These are phyloP conservation scores for Nomada ferruginata DNA, from an alignment of 2,888 invertebrate genomes.

Conservation along the genomic window DNA sequence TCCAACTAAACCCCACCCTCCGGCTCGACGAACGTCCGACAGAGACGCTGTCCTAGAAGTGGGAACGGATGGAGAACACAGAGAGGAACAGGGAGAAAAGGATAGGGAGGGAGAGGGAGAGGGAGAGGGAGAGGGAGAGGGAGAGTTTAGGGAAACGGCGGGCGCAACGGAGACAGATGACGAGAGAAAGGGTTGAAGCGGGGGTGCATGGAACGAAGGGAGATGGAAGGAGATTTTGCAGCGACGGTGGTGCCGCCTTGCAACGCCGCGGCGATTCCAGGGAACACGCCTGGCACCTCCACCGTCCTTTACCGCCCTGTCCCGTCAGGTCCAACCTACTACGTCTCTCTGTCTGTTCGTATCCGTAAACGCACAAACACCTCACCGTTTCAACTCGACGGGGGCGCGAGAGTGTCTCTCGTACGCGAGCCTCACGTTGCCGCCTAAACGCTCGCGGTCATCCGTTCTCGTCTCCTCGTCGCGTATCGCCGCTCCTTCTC, in stretches of 20 bases:
- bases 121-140: no score
- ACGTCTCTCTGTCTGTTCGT: slow-evolving; percentile 48
- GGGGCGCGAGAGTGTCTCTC: slow-evolving; percentile 27
- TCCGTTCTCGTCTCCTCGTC: not conserved
- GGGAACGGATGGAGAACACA: slow-evolving; percentile 2
- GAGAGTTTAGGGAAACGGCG: not conserved
- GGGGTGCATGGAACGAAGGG: slow-evolving; percentile 26
- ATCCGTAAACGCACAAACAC: slow-evolving; percentile 54
- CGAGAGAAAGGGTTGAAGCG: slow-evolving; percentile 1
- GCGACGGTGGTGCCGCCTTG: slow-evolving; percentile 67
- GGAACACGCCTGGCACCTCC: slow-evolving; percentile 60
- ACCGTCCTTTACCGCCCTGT: slow-evolving; percentile 68
- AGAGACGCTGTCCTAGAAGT: slow-evolving; percentile 5
- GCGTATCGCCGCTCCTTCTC: not conserved
- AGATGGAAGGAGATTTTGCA: slow-evolving; percentile 53
- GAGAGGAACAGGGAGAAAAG: slow-evolving; percentile 13
- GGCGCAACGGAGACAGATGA: slow-evolving; percentile 4
- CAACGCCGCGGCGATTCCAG: slow-evolving; percentile 69
- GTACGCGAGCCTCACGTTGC: slow-evolving; percentile 42
- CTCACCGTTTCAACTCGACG: slow-evolving; percentile 32
- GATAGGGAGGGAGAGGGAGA: not conserved
- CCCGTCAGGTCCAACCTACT: slow-evolving; percentile 48
- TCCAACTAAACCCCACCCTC: slow-evolving; percentile 61
- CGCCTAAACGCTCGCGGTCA: slow-evolving; percentile 40
- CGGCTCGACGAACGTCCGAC: not conserved